These are phyloP conservation scores for Zygogramma bicolorata DNA, from an alignment of 2,888 invertebrate genomes.

Conservation along the genomic window DNA sequence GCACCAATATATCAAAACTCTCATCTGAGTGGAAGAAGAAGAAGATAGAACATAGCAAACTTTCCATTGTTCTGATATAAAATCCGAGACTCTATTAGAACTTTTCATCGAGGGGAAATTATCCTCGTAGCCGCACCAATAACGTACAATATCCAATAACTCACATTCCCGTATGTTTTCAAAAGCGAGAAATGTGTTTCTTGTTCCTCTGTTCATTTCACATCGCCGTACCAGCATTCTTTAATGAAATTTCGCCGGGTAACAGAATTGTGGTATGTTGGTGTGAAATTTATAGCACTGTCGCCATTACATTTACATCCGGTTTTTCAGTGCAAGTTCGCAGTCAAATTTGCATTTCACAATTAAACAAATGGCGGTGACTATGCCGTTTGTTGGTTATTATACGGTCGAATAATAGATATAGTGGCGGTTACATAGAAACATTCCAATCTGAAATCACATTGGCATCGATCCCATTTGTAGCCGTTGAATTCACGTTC, in stretches of 20 bases:
- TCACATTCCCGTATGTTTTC: slow-evolving; percentile 2
- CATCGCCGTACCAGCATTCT: slow-evolving; percentile 1
- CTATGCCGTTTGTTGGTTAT: slow-evolving; percentile 8
- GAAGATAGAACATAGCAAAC: neutral
- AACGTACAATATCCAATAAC: neutral
- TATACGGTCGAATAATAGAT: neutral
- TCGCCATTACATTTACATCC: slow-evolving; percentile 16
- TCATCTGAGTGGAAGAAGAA: neutral
- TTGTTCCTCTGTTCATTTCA: neutral
- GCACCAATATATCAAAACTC: neutral
- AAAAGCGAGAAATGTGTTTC: neutral
- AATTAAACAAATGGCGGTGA: slow-evolving; percentile 15
- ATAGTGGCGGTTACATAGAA: neutral
- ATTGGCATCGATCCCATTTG: neutral
- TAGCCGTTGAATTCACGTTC: neutral
- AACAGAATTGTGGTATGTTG: slow-evolving; percentile 15
- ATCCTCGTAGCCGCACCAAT: neutral
- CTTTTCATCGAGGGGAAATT: neutral
- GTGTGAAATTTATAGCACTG: slow-evolving; percentile 19
- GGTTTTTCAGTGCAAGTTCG: slow-evolving; percentile 15
- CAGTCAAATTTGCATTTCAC: slow-evolving; percentile 29
- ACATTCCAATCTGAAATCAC: neutral
- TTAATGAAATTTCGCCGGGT: slow-evolving; percentile 11
- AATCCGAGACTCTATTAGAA: neutral
- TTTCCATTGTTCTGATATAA: neutral